These are phyloP conservation scores for Lerista edwardsae DNA, from an alignment of 2,797 vertebrate genomes.

Conservation along the genomic window DNA sequence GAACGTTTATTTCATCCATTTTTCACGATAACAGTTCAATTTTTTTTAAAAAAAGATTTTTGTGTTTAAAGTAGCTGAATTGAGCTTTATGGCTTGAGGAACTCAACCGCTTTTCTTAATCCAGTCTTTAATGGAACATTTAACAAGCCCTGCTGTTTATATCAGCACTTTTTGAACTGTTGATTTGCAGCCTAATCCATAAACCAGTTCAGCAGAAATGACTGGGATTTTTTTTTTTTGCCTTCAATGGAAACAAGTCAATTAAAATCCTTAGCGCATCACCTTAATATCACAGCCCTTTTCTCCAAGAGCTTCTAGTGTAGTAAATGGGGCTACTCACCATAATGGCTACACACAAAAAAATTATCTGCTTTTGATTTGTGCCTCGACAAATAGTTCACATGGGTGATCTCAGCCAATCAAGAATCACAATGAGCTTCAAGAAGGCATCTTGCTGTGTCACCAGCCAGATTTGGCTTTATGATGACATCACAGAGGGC, in stretches of 20 bases:
- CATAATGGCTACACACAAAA: not conserved
- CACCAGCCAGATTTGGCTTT: not conserved
- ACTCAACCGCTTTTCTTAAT: slow-evolving; percentile 55
- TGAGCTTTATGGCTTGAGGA: slow-evolving; percentile 46
- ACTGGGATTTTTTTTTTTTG: not conserved
- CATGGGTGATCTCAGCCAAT: not conserved
- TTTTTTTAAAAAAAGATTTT: not conserved
- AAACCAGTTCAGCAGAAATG: not conserved
- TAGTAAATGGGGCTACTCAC: not conserved
- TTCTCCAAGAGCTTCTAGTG: not conserved
- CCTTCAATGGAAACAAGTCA: not conserved
- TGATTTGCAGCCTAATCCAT: slow-evolving; percentile 36
- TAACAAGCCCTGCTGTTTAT: slow-evolving; percentile 50
- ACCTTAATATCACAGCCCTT: not conserved
- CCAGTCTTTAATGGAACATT: slow-evolving; percentile 53
- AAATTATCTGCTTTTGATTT: not conserved
- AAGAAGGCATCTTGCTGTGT: not conserved
- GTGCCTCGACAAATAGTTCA: not conserved
- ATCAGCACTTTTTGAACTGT: slow-evolving; percentile 49
- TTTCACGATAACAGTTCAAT: slow-evolving; percentile 33
- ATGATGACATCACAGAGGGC: not conserved
- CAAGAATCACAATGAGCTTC: not conserved
- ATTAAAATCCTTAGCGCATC: not conserved
- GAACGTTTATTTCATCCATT: not conserved
- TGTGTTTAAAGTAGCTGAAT: slow-evolving; percentile 30